These are phyloP conservation scores for Holacanthus passer DNA, from an alignment of 2,113 vertebrate species.

Conservation along the genomic window DNA sequence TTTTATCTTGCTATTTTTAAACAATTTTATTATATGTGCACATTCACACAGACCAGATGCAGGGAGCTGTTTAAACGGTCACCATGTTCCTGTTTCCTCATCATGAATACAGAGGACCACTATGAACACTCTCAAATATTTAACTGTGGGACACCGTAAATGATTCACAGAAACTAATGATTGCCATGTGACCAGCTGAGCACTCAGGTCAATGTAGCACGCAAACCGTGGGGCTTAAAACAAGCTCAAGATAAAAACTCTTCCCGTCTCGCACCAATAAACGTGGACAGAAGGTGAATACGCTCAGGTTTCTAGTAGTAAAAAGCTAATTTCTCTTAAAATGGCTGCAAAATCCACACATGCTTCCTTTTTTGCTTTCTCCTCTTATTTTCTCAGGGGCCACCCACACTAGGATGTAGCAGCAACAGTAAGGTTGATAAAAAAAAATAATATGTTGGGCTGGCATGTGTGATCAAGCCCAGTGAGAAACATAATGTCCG, in stretches of 20 bases:
- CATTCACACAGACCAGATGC: conserved; percentile 27
- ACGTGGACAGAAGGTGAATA: conserved; percentile 47
- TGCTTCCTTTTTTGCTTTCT: conserved; percentile 12
- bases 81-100: conserved; percentile 19
- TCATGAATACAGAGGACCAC: conserved; percentile 21
- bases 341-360: neutral
- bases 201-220: conserved; percentile 28
- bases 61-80: conserved; percentile 24
- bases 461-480: conserved; percentile 21
- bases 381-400: neutral
- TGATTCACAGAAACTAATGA: conserved; percentile 67
- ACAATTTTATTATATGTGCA: neutral
- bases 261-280: conserved; percentile 24
- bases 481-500: neutral
- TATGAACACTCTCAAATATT: conserved; percentile 54
- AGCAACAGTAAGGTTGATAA: neutral
- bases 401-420: neutral
- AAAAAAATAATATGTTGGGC: conserved; percentile 1
- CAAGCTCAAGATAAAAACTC: conserved; percentile 21
- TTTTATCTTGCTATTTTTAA: neutral
- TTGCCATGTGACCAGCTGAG: conserved; percentile 65
- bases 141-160: conserved; percentile 53
- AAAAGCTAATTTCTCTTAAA: conserved; percentile 2
- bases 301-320: conserved; percentile 46
- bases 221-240: neutral